Base-by-base conservation (phyloP, 2,113 vertebrate species). In the Strix aluco region DNA sequence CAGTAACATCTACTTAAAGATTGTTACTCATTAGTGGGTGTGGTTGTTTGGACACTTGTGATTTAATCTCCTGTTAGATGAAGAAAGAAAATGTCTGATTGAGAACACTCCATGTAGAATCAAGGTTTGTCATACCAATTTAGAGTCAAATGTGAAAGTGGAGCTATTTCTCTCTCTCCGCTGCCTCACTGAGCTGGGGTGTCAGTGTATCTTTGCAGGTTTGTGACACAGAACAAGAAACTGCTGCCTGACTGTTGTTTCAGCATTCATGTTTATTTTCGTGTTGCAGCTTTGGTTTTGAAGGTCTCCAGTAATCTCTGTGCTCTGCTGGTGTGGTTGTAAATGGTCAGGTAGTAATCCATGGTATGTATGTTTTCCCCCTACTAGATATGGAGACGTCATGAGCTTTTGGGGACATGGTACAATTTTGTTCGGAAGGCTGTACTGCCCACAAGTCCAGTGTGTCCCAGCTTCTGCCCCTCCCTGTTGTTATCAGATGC, bases 401-500 rank as follows among this genome's bases (percentile, higher is more conserved):
- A 13, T 11, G 16, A 63, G 12, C 5, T 52, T 86, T 54, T 22
- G 11, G 13, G 44, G 47, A 19, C 58, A 42, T 29, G 18, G 20
- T 88, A n/a, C 17, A 9, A 1, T 72, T 55, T 40, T 72, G 15
- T 42, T 22, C n/a, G n/a, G 36, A 59, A 29, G 10, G 13, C 29
- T 90, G 17, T 12, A 8, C 14, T 42, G 66, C 52, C 29, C 4
- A 1, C 25, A 54, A 46, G 55, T 73, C 22, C 57, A 75, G 29
- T 7, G 2, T 5, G 57, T 26, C 40, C 46, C 72, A 66, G 26
- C 30, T 84, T 59, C 32, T 86, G 55, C 40, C 15, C 30, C 83
- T 83, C 30, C 19, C 42, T 0, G 0, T 36, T 44, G 9, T 46
- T 86, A 15, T 1, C 49, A 84, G 55, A 7, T 61, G 19, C 15